Percentiles rank a stretch among this genome's conserved stretches.
Evolutionary conservation across 2,797 vertebrate genomes (phyloP).

Genomic region (Lagodon rhomboides): DNA sequence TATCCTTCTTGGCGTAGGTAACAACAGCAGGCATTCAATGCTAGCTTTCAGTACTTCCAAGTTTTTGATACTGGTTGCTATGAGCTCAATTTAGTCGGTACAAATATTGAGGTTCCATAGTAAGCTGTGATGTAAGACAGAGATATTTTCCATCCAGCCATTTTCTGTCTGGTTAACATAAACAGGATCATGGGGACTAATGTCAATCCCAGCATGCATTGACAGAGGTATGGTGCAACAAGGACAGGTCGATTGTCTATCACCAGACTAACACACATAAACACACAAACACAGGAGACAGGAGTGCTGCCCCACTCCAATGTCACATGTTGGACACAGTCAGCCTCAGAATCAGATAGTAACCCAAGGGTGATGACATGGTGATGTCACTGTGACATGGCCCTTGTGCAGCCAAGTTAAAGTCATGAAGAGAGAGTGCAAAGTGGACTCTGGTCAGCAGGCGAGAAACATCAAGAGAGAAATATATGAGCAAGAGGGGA

Average conservation of each 20-base stretch:
- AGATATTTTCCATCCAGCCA: not conserved
- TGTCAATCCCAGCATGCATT: constrained; percentile 21
- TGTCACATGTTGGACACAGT: constrained; percentile 12
- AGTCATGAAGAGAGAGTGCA: constrained; percentile 39
- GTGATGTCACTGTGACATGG: constrained; percentile 51
- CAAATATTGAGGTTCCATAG: not conserved
- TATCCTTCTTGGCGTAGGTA: too few relatives aligned
- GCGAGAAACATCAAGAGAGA: constrained; percentile 26
- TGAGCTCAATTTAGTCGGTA: not conserved
- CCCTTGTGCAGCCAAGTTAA: constrained; percentile 18
- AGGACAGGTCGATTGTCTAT: not conserved
- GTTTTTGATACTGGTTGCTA: not conserved
- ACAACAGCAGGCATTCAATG: too few relatives aligned
- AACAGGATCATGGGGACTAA: not conserved
- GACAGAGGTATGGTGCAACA: not conserved
- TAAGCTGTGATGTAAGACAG: not conserved
- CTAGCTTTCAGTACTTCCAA: not conserved
- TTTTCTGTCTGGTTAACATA: constrained; percentile 1
- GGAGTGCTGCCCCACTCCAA: not conserved
- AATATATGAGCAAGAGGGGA: constrained; percentile 14
- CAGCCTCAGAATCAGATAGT: constrained; percentile 9
- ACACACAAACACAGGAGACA: constrained; percentile 6
- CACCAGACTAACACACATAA: not conserved
- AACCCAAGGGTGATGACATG: constrained; percentile 18
- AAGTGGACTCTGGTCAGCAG: constrained; percentile 23